Evolutionary conservation across 2,113 vertebrate species (phyloP).

Genomic region (Mustela nigripes): DNA sequence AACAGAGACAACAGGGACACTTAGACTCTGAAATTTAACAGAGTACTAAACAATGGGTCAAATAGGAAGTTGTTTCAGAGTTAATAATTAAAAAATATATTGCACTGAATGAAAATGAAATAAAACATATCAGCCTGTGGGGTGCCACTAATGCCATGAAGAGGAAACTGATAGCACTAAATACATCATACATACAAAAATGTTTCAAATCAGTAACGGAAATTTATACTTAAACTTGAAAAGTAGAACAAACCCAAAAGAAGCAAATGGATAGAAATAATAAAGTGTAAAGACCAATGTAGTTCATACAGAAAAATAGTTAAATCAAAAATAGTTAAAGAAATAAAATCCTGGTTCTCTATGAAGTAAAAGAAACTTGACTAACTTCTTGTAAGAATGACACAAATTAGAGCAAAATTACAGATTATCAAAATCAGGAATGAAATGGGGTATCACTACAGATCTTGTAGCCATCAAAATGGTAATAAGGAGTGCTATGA

Average conservation of each 20-base stretch:
- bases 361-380: neutral
- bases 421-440: neutral
- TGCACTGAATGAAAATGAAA: neutral
- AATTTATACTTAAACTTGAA: neutral
- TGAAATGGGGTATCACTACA: neutral
- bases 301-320: neutral
- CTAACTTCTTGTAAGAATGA: neutral
- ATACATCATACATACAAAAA: neutral
- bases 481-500: neutral
- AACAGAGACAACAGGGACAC: neutral
- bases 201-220: neutral
- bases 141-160: neutral
- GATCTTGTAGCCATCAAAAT: neutral
- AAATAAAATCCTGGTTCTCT: neutral
- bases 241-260: neutral
- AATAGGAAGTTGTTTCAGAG: neutral
- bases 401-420: neutral
- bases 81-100: neutral
- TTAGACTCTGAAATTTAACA: neutral
- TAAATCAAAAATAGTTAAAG: neutral
- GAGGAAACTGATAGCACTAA: neutral
- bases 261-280: neutral
- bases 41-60: neutral
- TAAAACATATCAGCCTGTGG: neutral
- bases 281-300: neutral